phyloP scores from a whole-genome alignment of 2,113 vertebrate species.

The Tachysurus vachellii region DNA sequence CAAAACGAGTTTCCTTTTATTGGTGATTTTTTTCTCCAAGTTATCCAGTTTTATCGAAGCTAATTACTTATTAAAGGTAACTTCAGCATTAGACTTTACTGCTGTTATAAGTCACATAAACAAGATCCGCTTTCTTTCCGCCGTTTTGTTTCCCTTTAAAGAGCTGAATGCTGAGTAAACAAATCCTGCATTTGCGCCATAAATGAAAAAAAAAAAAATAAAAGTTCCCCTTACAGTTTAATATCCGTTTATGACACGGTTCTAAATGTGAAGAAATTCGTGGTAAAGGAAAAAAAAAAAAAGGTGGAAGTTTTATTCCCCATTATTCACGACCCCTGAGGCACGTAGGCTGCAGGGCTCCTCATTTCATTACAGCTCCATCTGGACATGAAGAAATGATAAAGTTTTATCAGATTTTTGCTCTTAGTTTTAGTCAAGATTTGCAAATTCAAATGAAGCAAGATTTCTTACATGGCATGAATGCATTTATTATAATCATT shows the following conservation, averaged over 20 bases:
- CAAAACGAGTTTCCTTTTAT: background rate
- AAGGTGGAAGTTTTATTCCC: slow-evolving; percentile 12
- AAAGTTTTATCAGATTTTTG: background rate
- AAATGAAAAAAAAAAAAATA: background rate
- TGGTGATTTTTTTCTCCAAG: background rate
- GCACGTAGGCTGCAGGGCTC: slow-evolving; percentile 41
- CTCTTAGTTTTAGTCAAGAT: background rate
- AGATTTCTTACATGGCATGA: background rate
- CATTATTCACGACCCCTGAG: slow-evolving; percentile 8
- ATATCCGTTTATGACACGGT: no score
- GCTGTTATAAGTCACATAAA: background rate
- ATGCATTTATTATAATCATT: background rate
- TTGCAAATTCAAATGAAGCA: background rate
- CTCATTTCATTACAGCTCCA: background rate
- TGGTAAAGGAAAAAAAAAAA: background rate
- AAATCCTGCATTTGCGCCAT: background rate
- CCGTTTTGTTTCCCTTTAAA: background rate
- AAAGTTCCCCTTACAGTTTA: background rate
- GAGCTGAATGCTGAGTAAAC: background rate
- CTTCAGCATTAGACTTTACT: background rate
- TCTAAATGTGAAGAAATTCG: background rate
- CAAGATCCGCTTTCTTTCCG: background rate
- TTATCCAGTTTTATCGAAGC: background rate
- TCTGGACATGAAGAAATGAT: background rate
- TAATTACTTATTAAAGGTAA: no score